Base-by-base conservation (phyloP, 2,797 vertebrate genomes). In the Hippocampus kuda region DNA sequence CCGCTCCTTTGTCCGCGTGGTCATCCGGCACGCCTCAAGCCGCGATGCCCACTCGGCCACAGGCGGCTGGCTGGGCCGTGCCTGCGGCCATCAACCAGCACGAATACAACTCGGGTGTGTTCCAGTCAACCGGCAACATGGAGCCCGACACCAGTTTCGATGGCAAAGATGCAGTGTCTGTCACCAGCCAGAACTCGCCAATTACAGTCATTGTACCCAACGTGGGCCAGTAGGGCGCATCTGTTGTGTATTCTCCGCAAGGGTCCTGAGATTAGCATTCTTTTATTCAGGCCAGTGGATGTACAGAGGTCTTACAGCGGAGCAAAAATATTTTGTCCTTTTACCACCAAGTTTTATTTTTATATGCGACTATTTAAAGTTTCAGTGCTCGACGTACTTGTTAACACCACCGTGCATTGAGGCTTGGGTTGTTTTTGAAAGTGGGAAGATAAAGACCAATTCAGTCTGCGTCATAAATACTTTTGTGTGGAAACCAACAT, bases 321-420 rank as follows among this genome's bases (percentile, higher is more conserved):
- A 74, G 69, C 26, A 72, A 69, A 77, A 64, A 42, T 48, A 34
- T 69, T 76, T 78, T 70, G 7, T 27, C 5, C 61, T 68, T 42
- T 66, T 44, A 73, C 11, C 75, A 65, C 8, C 51, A 66, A 41
- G 65, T 75, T 82, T 65, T 83, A 78, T 80, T 88, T 80, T 90
- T 88, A 73, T 83, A 84, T 46, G 30, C 75, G 79, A 73, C 70
- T 86, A 88, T 88, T 88, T 90, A 88, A 86, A 75, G 53, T 73
- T 34, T 72, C 71, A 79, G 68, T 79, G 75, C 81, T 83, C 70
- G 79, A 75, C 77, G 68, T 48, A 34, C 68, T 84, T 72, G 16
- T 54, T 68, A 20, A 80, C 63, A 5, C 59, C 26, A 48, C 15
- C 49, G 69, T 68, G 13, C 66, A 60, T 42, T 49, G 46, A 68